Evolutionary conservation across 2,113 vertebrate genomes (phyloP).

Genomic region (Labrus mixtus): DNA sequence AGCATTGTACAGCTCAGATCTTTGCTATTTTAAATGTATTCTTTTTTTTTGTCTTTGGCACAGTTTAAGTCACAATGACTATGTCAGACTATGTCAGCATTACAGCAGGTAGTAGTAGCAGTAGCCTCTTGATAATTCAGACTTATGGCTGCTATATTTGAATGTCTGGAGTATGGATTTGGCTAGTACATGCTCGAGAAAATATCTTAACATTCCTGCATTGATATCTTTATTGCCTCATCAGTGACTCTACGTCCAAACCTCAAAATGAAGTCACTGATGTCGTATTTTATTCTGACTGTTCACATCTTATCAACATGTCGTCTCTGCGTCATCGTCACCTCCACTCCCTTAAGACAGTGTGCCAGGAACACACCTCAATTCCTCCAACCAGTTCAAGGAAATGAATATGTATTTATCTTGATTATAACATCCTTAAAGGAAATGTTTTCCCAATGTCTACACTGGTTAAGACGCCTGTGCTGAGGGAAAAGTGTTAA

Average conservation of each 20-base stretch:
- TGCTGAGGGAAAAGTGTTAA: neutral
- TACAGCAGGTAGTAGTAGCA: neutral
- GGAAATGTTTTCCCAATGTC: neutral
- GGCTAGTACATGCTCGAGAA: neutral
- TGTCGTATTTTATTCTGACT: slow-evolving; percentile 6
- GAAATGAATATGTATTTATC: slow-evolving; percentile 5
- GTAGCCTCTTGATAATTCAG: neutral
- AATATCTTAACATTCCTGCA: neutral
- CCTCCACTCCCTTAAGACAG: slow-evolving; percentile 43
- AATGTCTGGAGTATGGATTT: neutral
- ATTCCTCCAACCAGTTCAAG: slow-evolving; percentile 25
- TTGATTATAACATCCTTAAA: neutral
- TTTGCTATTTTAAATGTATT: neutral
- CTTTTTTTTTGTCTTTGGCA: neutral
- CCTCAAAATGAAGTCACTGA: slow-evolving; percentile 13
- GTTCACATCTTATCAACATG: slow-evolving; percentile 48
- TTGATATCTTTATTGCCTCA: neutral
- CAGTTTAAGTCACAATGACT: neutral
- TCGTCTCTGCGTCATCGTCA: neutral
- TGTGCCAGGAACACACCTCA: slow-evolving; percentile 33
- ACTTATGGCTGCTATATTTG: slow-evolving; percentile 1
- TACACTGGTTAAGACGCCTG: neutral
- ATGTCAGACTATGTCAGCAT: neutral
- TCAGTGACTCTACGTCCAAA: neutral
- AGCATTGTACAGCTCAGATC: too few species aligned